Base-by-base conservation (phyloP, 2,797 vertebrate genomes). In the Brachymystax lenok region DNA sequence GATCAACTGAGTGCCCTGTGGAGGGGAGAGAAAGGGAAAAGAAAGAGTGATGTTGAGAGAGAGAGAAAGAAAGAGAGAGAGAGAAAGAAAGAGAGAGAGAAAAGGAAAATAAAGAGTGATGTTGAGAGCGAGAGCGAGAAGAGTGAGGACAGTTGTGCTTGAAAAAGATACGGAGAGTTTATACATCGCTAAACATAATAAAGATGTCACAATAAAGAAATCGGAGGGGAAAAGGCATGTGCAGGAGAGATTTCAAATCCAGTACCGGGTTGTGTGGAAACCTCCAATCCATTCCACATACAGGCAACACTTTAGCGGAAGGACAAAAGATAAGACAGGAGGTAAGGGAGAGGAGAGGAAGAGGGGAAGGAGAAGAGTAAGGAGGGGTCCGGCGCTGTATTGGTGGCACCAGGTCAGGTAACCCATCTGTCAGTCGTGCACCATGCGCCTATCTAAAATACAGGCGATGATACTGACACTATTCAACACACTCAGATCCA, bases 1-100 rank as follows among this genome's bases (percentile, higher is more conserved):
- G 88, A 99, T 99, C 93, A 99, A 97, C 93, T 99, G 97, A 0
- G 97, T 99, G 80, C 98, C 98, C 97, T 99, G 93, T 19, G 27
- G 5, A 54, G 19, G 71, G 12, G 68, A 50, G 10, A 69, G 67
- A 33, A 16, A 19, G 5, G 14, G 66, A 24, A 24, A 24, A 17
- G 66, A 35, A 6, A 33, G 1, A 69, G 67, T 21, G 33, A 10
- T 1, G 6, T 4, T 8, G 30, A 16, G 14, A 21, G 7, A 40
- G 17, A n/a, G 16, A 69, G 33, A 46, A 5, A 17, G 5, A 27
- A 0, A 66, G 63, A 40, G 28, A n/a, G 67, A 69, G 66, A 35
- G n/a, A 64, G 21, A 64, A 21, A 64, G 8, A 3, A 7, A 24
- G 5, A 33, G 10, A 24, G 33, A 50, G 69, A n/a, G 1, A 7